phyloP scores from a whole-genome alignment of 2,888 invertebrate genomes.

The Diaprepes abbreviatus region DNA sequence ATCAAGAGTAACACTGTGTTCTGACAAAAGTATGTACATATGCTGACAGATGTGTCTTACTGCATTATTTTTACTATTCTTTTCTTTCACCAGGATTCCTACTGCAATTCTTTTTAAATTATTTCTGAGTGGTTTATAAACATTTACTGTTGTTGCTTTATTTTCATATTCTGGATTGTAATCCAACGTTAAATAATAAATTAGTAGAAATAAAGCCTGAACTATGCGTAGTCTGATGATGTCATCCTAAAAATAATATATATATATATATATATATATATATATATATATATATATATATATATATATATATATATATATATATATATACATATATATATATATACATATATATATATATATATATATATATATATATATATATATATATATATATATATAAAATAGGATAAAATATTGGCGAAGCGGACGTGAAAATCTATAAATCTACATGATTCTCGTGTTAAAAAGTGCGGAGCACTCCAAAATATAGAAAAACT shows the following conservation, averaged over 20 bases:
- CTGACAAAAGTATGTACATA: background rate
- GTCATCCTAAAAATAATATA: slow-evolving; percentile 4
- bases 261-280: too few relatives aligned
- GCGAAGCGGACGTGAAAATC: too few relatives aligned
- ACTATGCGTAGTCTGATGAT: background rate
- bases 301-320: too few relatives aligned
- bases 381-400: too few relatives aligned
- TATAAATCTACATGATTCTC: too few relatives aligned
- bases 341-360: too few relatives aligned
- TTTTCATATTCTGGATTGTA: background rate
- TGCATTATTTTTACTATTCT: background rate
- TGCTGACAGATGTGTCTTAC: slow-evolving; percentile 12
- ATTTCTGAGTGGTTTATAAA: background rate
- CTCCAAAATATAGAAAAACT: too few relatives aligned
- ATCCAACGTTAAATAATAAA: background rate
- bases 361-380: too few relatives aligned
- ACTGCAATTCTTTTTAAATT: background rate
- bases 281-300: too few relatives aligned
- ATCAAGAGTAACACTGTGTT: background rate
- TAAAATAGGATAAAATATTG: too few relatives aligned
- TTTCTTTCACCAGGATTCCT: slow-evolving; percentile 7
- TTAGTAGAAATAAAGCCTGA: background rate
- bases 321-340: background rate
- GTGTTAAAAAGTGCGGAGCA: too few relatives aligned
- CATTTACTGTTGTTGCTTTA: background rate